Conservation (phyloP, 2,888 invertebrate genomes). For the Drosophila hawaiiensis region DNA sequence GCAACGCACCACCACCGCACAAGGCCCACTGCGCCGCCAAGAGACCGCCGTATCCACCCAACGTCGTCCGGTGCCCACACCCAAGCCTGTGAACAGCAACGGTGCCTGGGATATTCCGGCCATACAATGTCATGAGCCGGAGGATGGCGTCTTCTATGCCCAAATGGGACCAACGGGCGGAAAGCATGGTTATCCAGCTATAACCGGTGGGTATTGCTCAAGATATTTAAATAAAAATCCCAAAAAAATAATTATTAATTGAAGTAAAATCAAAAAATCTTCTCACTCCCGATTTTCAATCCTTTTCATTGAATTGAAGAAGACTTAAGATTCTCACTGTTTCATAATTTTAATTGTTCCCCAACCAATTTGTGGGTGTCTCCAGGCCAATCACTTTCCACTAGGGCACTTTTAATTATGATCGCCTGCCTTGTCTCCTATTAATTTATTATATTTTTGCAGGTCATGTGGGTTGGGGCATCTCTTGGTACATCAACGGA, state of each 20-base stretch:
- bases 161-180: slow-evolving; percentile 98
- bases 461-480: slow-evolving; percentile 98
- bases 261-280: too few relatives aligned
- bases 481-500: slow-evolving; percentile 97
- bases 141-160: slow-evolving; percentile 95
- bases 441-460: slow-evolving; percentile 12
- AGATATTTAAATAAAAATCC: background rate
- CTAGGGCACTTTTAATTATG: background rate
- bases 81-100: slow-evolving; percentile 87
- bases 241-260: too few relatives aligned
- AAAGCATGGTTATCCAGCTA: slow-evolving; percentile 94
- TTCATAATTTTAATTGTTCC: too few relatives aligned
- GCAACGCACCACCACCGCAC: slow-evolving; percentile 65
- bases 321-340: too few relatives aligned
- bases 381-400: too few relatives aligned
- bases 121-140: slow-evolving; percentile 95
- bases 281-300: too few relatives aligned
- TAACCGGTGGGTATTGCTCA: slow-evolving; percentile 88
- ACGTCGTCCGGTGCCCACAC: slow-evolving; percentile 86
- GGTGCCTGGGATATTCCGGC: slow-evolving; percentile 95
- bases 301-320: too few relatives aligned
- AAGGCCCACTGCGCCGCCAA: slow-evolving; percentile 63
- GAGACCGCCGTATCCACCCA: slow-evolving; percentile 56
- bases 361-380: too few relatives aligned
- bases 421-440: rapidly evolving